Base-by-base conservation (phyloP, 2,797 vertebrate genomes). In the Eremophila alpestris region DNA sequence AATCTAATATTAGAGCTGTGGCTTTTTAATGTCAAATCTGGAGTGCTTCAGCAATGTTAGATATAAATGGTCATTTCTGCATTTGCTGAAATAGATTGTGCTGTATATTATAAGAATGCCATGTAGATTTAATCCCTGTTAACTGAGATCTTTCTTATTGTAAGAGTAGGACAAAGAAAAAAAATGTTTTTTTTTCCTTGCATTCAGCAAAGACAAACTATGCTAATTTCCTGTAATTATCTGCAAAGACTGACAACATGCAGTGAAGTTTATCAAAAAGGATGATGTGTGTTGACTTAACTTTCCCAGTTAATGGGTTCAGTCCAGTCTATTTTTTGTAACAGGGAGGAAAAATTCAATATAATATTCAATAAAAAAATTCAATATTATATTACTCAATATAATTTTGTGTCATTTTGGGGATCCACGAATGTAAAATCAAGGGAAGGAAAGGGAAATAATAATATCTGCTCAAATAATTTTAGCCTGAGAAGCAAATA, bases 1-100 rank as follows among this genome's bases (percentile, higher is more conserved):
- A 95, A 90, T 96, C 95, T 93, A 96, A 95, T 96, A 95, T 96
- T 94, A 96, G 94, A 96, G 89, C 95, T 97, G 78, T 15, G 56
- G 73, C 88, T 96, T 97, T 96, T 95, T 95, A 29, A 83, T 88
- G 85, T 95, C 82, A 97, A 96, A 97, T 96, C 68, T 74, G 81
- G 85, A 94, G 94, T 73, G 41, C 15, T 58, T 93, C 81, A 85
- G 60, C 62, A 79, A 40, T 52, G 43, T 87, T 94, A 91, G 89
- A 90, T 71, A 62, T 97, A 97, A 96, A 92, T 62, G 81, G 87
- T 93, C 70, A 95, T 95, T 97, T 88, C 58, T 95, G 19, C 68
- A 78, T 93, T 95, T 96, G 55, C 77, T 95, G 85, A 93, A 91
- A 90, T 81, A 84, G 64, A 77, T 68, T 67, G 29, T 85, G 30